phyloP scores from a whole-genome alignment of 2,113 vertebrate genomes.

The Sphaerodactylus townsendi region DNA sequence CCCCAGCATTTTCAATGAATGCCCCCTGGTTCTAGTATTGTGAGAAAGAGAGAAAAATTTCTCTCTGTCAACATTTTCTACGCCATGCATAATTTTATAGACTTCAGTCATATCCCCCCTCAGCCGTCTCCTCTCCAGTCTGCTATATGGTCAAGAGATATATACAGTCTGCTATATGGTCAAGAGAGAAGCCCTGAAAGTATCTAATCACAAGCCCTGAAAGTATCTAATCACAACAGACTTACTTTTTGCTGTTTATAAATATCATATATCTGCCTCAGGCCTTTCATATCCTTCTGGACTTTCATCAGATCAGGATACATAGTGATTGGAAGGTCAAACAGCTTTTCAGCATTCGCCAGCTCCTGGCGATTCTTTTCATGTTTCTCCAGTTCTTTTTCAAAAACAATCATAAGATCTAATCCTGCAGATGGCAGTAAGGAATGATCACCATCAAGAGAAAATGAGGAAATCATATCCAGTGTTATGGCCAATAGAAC shows the following conservation, averaged over 20 bases:
- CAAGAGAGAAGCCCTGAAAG: not conserved
- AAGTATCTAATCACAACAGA: not conserved
- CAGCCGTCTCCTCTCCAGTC: too few species aligned
- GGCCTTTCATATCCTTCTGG: constrained; percentile 83
- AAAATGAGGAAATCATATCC: too few species aligned
- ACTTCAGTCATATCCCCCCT: too few species aligned
- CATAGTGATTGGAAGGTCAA: constrained; percentile 82
- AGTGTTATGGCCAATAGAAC: too few species aligned
- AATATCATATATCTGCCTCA: constrained; percentile 85
- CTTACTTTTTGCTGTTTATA: constrained; percentile 82
- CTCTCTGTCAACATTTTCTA: too few species aligned
- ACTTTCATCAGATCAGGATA: constrained; percentile 82
- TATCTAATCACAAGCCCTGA: not conserved
- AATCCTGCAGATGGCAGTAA: constrained; percentile 72
- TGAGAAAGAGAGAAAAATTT: too few species aligned
- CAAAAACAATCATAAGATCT: constrained; percentile 76
- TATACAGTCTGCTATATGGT: not conserved
- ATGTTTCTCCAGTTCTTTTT: constrained; percentile 78
- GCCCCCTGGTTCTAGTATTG: too few species aligned
- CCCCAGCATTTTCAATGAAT: too few species aligned
- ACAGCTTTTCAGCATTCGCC: constrained; percentile 86
- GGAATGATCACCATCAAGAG: not conserved
- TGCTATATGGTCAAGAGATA: too few species aligned
- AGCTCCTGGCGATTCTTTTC: constrained; percentile 78
- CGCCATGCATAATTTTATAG: too few species aligned